A percentile compares a stretch with the other conserved stretches of the same genome.
Evolutionary conservation across 2,888 invertebrate species (phyloP).

Genomic region (Cinara cedri): DNA sequence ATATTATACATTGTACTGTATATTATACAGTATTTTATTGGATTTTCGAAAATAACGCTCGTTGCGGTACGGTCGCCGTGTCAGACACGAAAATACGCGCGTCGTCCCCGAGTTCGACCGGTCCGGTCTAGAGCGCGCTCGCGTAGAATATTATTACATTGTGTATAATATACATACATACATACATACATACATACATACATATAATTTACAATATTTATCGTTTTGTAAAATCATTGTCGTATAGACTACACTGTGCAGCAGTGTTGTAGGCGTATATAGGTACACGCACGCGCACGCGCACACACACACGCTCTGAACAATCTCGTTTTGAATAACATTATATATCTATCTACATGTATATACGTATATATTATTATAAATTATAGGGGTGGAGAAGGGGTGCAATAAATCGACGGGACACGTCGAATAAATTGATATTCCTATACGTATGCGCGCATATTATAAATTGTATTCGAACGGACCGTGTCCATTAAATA

Average conservation of each 20-base stretch:
- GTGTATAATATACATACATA: too few relatives aligned
- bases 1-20: too few relatives aligned
- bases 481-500: slow-evolving; percentile 22
- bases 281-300: too few relatives aligned
- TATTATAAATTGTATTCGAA: not conserved
- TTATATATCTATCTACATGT: too few relatives aligned
- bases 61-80: too few relatives aligned
- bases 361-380: too few relatives aligned
- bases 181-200: too few relatives aligned
- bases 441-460: slow-evolving; percentile 1
- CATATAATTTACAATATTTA: too few relatives aligned
- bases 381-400: not conserved
- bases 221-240: slow-evolving; percentile 50
- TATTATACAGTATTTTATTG: too few relatives aligned
- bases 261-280: not conserved
- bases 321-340: slow-evolving; percentile 35
- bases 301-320: not conserved
- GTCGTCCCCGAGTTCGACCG: not conserved
- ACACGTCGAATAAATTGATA: slow-evolving; percentile 50
- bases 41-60: too few relatives aligned
- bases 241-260: not conserved
- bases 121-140: not conserved
- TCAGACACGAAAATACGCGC: too few relatives aligned
- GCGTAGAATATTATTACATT: too few relatives aligned
- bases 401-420: slow-evolving; percentile 34